Conservation (phyloP, 2,113 vertebrate species). For the Theristicus caerulescens region DNA sequence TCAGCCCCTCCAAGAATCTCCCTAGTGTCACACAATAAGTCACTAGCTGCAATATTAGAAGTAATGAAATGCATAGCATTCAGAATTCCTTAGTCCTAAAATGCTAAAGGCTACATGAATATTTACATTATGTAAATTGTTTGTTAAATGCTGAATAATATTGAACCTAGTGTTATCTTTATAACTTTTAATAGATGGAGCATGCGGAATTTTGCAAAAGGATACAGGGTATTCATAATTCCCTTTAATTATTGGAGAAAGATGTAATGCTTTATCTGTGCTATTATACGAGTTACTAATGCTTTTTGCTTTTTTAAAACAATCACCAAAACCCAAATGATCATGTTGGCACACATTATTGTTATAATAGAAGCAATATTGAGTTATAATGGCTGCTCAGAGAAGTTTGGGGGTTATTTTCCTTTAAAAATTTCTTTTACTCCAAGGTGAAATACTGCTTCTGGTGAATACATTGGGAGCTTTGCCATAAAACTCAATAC, state of each 20-base stretch:
- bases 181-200: not conserved
- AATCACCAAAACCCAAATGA: not conserved
- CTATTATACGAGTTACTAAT: not conserved
- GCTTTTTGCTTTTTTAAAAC: not conserved
- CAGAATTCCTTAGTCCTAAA: not conserved
- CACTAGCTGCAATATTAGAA: conserved; percentile 12
- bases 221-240: not conserved
- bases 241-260: not conserved
- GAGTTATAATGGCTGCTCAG: not conserved
- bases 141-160: conserved; percentile 22
- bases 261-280: not conserved
- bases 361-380: not conserved
- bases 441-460: not conserved
- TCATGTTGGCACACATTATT: not conserved
- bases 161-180: not conserved
- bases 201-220: not conserved
- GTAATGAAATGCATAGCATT: not conserved
- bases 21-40: not conserved
- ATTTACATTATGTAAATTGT: conserved; percentile 20
- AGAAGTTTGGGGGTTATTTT: not conserved
- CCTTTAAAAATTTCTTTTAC: not conserved
- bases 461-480: not conserved
- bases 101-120: conserved; percentile 5
- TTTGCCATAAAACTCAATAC: not conserved
- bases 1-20: not conserved